A percentile compares a stretch with the other conserved stretches of the same genome.
These are phyloP conservation scores for Pelmatolapia mariae DNA, from an alignment of 2,113 vertebrate genomes.

Conservation along the genomic window DNA sequence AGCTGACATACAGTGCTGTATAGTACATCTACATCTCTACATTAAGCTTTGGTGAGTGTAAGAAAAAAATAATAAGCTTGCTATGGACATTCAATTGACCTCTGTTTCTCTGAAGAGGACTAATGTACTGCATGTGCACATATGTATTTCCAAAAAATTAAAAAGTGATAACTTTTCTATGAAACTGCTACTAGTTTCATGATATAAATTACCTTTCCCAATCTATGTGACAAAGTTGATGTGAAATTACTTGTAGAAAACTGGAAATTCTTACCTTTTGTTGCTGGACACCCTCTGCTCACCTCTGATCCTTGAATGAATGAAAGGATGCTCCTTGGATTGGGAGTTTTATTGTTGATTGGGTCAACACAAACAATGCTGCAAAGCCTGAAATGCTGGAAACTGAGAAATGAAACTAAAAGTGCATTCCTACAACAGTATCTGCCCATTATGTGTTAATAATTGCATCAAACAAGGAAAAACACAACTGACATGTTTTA, in stretches of 20 bases:
- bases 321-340: neutral
- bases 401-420: neutral
- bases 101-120: neutral
- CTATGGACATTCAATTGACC: neutral
- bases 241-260: neutral
- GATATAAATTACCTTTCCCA: neutral
- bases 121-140: fast-evolving
- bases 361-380: neutral
- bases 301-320: neutral
- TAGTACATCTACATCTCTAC: neutral
- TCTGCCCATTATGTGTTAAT: neutral
- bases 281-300: neutral
- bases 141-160: neutral
- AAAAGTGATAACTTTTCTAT: neutral
- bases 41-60: neutral
- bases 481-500: neutral
- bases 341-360: neutral
- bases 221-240: neutral
- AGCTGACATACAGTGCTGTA: neutral
- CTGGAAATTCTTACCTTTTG: neutral
- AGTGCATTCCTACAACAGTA: neutral
- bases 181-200: neutral
- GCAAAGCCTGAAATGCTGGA: neutral
- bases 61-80: neutral
- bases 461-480: neutral